A percentile compares a stretch with the other conserved stretches of the same genome.
Conservation (phyloP, 2,113 vertebrate species). For the Thomomys bottae region DNA sequence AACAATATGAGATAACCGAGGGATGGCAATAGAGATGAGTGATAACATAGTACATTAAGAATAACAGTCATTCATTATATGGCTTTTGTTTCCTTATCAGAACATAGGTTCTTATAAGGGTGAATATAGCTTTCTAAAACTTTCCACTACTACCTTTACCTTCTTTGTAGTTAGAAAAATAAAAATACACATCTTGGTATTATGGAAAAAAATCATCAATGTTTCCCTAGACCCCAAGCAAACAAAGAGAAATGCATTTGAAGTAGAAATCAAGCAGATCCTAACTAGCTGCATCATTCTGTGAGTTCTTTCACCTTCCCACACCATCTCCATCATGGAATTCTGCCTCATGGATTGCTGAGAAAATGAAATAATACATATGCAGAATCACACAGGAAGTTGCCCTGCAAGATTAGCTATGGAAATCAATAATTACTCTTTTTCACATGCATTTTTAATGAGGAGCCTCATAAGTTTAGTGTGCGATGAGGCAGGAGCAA, state of each 20-base stretch:
- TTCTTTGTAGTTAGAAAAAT: conserved; percentile 8
- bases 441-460: conserved; percentile 8
- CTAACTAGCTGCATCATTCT: neutral
- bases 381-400: neutral
- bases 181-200: neutral
- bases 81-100: no score
- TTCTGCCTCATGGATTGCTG: neutral
- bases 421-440: conserved; percentile 8
- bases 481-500: neutral
- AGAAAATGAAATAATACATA: neutral
- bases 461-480: neutral
- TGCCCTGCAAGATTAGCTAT: neutral
- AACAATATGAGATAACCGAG: no score
- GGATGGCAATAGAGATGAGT: no score
- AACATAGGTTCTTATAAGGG: neutral
- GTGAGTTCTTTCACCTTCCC: neutral
- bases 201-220: neutral
- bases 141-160: neutral
- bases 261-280: neutral
- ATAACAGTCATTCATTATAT: no score
- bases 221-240: neutral
- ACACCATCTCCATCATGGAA: neutral
- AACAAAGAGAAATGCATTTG: neutral
- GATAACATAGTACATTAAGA: no score
- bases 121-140: neutral